Base-by-base conservation (phyloP, 2,888 invertebrate genomes). In the Cinara cedri region DNA sequence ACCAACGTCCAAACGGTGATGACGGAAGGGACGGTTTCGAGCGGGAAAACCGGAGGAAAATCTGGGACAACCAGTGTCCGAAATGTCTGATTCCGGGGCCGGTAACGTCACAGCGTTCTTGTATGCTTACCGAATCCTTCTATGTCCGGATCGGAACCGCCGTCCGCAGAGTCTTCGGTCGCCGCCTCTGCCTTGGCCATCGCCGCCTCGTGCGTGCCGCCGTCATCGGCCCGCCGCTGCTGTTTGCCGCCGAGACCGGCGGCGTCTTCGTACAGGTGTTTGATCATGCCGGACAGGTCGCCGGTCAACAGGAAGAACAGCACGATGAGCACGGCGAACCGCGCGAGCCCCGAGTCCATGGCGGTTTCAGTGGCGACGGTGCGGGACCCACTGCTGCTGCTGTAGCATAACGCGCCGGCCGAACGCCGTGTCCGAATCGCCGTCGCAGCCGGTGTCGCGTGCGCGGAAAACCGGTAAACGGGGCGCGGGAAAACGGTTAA, bases 251-350 rank as follows among this genome's bases (percentile, higher is more conserved):
- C 11, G 68, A 1, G 34, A 9, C 81, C 80, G 63, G 60, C 55
- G 19, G 84, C 84, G 80, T 87, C 87, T 82, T 88, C 88, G 81
- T 88, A 86, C 54, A 88, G 84, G 74, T 87, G 86, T 46, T 86
- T 85, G 51, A 89, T 84, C 60, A 89, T 84, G 54, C 87, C 86
- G 8, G 87, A 87, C 83, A 89, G 88, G 84, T 89, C 89, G 54
- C 88, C 88, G 81, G 88, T 87, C 81, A 89, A 85, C 82, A 89
- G 86, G 81, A 89, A 84, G 82, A 89, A 87, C 84, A 89, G 86
- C 81, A 88, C 88, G 55, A 89, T 84, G 81, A 88, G 86, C 84
- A 89, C 87, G 81, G 89, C 86, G 60, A 89, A 84, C 10, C 89
- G 87, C 62, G 89, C 86, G 34, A 84, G 81, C 51, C 83, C 83